A percentile compares a stretch with the other conserved stretches of the same genome.
These are phyloP conservation scores for Metallyticus violacea DNA, from an alignment of 2,888 invertebrate genomes.

Conservation along the genomic window DNA sequence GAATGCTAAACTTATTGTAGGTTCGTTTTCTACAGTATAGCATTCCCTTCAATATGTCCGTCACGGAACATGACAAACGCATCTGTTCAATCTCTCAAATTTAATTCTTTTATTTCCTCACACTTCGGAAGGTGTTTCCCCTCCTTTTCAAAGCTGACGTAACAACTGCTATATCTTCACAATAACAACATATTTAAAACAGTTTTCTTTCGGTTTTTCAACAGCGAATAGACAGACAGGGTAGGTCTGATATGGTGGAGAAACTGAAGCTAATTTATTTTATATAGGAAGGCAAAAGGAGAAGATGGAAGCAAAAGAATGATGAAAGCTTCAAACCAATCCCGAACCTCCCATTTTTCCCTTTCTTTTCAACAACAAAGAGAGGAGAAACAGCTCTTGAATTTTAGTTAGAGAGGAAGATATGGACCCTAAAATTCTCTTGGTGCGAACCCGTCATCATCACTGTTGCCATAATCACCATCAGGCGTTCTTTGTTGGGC, in stretches of 20 bases:
- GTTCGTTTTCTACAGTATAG: neutral
- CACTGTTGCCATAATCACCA: neutral
- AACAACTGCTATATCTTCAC: neutral
- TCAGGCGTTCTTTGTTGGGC: neutral
- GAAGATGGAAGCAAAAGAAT: neutral
- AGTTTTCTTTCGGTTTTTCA: neutral
- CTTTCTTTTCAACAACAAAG: neutral
- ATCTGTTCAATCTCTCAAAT: neutral
- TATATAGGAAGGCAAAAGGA: neutral
- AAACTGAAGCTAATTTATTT: conserved; percentile 7
- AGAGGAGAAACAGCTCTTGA: neutral
- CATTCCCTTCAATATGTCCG: neutral
- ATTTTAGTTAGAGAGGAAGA: no score
- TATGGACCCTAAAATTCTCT: neutral
- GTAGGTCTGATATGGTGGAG: neutral
- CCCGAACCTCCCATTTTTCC: neutral
- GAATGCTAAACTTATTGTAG: neutral
- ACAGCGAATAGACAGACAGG: neutral
- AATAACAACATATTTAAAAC: neutral
- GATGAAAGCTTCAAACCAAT: neutral
- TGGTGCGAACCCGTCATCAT: neutral
- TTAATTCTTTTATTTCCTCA: neutral
- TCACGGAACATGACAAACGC: neutral
- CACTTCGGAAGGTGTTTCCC: neutral
- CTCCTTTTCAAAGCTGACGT: neutral